A percentile compares a stretch with the other conserved stretches of the same genome.
Conservation (phyloP, 1,140 invertebrate genomes). For the Dreissena rostriformis region DNA sequence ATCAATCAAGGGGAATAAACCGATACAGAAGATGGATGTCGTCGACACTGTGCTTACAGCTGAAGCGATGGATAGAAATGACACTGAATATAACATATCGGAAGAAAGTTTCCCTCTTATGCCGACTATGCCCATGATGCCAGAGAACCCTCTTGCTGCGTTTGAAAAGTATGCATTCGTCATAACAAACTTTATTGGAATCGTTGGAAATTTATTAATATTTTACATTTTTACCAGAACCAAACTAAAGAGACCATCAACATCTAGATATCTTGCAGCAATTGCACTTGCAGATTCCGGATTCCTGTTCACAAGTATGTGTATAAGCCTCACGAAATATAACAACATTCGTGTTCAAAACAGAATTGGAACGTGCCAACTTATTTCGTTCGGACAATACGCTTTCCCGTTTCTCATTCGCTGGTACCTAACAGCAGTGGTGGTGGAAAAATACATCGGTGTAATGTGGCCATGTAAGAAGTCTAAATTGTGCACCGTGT, state of each 20-base stretch:
- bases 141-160: background rate
- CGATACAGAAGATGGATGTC: background rate
- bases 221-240: conserved; percentile 84
- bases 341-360: conserved; percentile 53
- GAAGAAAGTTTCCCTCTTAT: background rate
- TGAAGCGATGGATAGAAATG: background rate
- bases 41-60: background rate
- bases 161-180: conserved; percentile 70
- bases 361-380: conserved; percentile 63
- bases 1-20: background rate
- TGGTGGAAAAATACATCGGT: conserved; percentile 71
- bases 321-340: conserved; percentile 48
- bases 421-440: conserved; percentile 74
- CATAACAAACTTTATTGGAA: conserved; percentile 82
- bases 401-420: conserved; percentile 69
- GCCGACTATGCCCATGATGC: background rate
- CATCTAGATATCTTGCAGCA: conserved; percentile 84
- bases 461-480: conserved; percentile 71
- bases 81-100: background rate
- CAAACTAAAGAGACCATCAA: conserved; percentile 83
- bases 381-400: conserved; percentile 66
- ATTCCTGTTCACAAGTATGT: conserved; percentile 78
- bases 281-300: conserved; percentile 83
- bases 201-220: conserved; percentile 84
- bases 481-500: conserved; percentile 65